Percentiles rank a stretch among this genome's conserved stretches.
Conservation (phyloP, 92 coral and sea anemone genomes). For the Actinostola sp. region DNA sequence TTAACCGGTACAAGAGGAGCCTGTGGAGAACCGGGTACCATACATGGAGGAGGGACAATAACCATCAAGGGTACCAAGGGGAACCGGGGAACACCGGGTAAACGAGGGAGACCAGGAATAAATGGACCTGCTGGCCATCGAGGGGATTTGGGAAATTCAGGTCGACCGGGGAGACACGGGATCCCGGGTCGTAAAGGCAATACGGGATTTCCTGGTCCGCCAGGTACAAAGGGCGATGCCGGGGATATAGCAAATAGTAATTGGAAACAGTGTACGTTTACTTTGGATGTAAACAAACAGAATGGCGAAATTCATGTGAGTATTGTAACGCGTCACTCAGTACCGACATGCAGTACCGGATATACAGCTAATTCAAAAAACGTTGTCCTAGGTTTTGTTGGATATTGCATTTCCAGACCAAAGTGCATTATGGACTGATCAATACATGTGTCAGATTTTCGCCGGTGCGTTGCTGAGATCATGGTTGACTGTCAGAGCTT, state of each 20-base stretch:
- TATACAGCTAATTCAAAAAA: no score
- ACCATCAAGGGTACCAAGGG: slow-evolving; percentile 25
- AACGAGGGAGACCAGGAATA: slow-evolving; percentile 45
- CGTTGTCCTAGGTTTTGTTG: no score
- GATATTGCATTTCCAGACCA: no score
- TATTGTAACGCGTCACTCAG: no score
- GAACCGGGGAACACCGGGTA: slow-evolving; percentile 31
- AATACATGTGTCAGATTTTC: no score
- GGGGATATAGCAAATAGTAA: slow-evolving; percentile 40
- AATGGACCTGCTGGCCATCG: slow-evolving; percentile 38
- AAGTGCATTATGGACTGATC: no score
- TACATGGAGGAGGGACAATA: background rate
- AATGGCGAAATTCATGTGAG: slow-evolving; percentile 60
- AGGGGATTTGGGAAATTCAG: slow-evolving; percentile 33
- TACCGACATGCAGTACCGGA: background rate
- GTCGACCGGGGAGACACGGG: slow-evolving; percentile 35
- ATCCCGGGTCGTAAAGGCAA: slow-evolving; percentile 28
- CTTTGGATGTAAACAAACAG: slow-evolving; percentile 59
- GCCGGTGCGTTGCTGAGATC: no score
- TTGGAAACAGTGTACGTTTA: slow-evolving; percentile 79
- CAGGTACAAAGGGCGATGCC: slow-evolving; percentile 40
- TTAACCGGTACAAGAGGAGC: slow-evolving; percentile 34
- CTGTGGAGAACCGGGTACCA: slow-evolving; percentile 34
- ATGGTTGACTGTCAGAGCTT: no score
- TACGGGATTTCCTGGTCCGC: slow-evolving; percentile 16